Evolutionary conservation across 2,888 invertebrate species (phyloP).

Genomic region (Choristoneura rosaceana): DNA sequence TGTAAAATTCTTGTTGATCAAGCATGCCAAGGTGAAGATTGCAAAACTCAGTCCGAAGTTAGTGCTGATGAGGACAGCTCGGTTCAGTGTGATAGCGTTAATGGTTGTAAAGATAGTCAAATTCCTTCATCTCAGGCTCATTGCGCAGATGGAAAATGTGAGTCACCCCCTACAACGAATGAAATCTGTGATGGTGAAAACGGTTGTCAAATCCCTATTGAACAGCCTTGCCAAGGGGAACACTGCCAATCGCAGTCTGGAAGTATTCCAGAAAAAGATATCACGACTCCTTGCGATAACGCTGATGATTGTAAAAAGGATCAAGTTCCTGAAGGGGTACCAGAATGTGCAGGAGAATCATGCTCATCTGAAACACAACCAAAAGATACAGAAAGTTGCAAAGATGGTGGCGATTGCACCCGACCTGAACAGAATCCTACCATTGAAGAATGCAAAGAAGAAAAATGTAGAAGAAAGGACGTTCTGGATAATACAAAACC

Average conservation of each 20-base stretch:
- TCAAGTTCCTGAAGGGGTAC: constrained; percentile 40
- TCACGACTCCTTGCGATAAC: constrained; percentile 47
- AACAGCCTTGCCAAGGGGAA: constrained; percentile 53
- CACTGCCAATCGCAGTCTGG: constrained; percentile 50
- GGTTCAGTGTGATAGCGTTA: too few species aligned
- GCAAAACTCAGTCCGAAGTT: constrained; percentile 47
- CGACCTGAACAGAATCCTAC: constrained; percentile 45
- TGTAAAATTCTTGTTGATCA: constrained; percentile 44
- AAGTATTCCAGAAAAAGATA: constrained; percentile 44
- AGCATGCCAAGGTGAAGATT: constrained; percentile 56
- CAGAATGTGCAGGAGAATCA: constrained; percentile 49
- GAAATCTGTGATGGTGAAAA: constrained; percentile 46
- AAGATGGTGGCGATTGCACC: constrained; percentile 52
- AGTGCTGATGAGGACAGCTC: too few species aligned
- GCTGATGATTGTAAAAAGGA: constrained; percentile 47
- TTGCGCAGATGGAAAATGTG: constrained; percentile 55
- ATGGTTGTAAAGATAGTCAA: constrained; percentile 45
- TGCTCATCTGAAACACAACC: constrained; percentile 30
- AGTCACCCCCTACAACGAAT: constrained; percentile 40
- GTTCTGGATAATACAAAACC: constrained; percentile 48
- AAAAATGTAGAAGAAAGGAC: constrained; percentile 64
- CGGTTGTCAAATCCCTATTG: constrained; percentile 43
- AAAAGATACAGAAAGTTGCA: constrained; percentile 47
- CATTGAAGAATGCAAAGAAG: constrained; percentile 59
- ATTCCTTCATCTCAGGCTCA: constrained; percentile 38